Evolutionary conservation across 2,888 invertebrate genomes (phyloP).

Genomic region (Thymelicus acteon): DNA sequence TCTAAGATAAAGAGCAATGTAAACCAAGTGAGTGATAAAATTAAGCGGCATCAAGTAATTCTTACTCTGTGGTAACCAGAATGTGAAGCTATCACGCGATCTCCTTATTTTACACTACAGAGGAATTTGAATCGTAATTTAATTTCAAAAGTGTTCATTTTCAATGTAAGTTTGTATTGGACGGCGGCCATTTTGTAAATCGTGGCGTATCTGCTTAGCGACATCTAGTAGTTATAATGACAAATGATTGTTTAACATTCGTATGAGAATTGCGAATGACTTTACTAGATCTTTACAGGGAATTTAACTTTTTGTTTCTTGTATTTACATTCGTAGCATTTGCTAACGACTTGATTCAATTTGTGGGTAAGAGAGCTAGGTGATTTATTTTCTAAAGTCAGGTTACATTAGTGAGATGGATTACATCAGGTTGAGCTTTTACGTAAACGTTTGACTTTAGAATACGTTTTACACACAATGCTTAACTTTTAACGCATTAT

Average conservation of each 20-base stretch:
- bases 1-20: slow-evolving; percentile 50
- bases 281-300: slow-evolving; percentile 17
- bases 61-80: slow-evolving; percentile 49
- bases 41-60: slow-evolving; percentile 54
- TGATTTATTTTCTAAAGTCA: background rate
- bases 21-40: slow-evolving; percentile 47
- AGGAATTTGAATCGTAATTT: slow-evolving; percentile 38
- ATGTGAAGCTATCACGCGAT: slow-evolving; percentile 51
- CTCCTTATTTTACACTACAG: slow-evolving; percentile 13
- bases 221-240: slow-evolving; percentile 57
- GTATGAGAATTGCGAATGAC: slow-evolving; percentile 35
- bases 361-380: slow-evolving; percentile 1
- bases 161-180: slow-evolving; percentile 1
- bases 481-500: too few relatives aligned
- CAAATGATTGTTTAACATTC: slow-evolving; percentile 49
- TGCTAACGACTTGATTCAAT: slow-evolving; percentile 19
- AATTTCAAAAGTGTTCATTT: slow-evolving; percentile 24
- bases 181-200: slow-evolving; percentile 53
- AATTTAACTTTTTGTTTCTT: slow-evolving; percentile 15
- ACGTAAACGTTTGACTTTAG: too few relatives aligned
- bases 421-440: too few relatives aligned
- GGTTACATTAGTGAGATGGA: too few relatives aligned
- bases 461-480: too few relatives aligned
- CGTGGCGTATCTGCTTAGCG: slow-evolving; percentile 51
- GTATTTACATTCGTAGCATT: slow-evolving; percentile 8